Evolutionary conservation across 2,797 vertebrate genomes (phyloP), one percentile per base, ranked within the genome.

Genomic region (Distichodus sexfasciatus): DNA sequence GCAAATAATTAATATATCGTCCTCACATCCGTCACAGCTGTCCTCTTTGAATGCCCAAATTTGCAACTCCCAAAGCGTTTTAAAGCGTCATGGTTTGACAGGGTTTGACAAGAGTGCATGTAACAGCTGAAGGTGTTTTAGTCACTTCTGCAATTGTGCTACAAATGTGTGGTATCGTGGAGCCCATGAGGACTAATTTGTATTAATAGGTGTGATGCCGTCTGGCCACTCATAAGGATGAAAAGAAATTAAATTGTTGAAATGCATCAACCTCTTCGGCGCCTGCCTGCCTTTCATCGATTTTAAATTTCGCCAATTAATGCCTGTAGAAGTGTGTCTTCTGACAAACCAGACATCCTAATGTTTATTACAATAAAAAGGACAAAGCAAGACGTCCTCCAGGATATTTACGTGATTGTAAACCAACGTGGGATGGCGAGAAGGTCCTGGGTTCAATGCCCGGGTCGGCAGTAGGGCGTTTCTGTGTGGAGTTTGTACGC

Each of bases 61-160:
- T 9, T 55, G 26, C 26, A 15, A 19, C 7, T 4, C 4, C 4
- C 6, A 24, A 24, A 9, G 23, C 12, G 5, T 2, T 48, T 21
- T 6, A 14, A 28, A 50, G 21, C 10, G 9, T 23, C 21, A 10
- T 47, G 79, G 67, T 81, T 79, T 76, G 81, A 84, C 82, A 83
- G 79, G 82, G 83, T 82, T 90, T 85, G 43, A 11, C 6, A 19
- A 8, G 84, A 86, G 88, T 86, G 83, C 86, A 76, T 70, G 65
- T 60, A 55, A 86, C 83, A 89, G 86, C 87, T 83, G 71, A 84
- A 84, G 83, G 81, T 81, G 83, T 83, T 12, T 12, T 4, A 48
- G 3, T n/a, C 24, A 29, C 12, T 15, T n/a, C 48, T 6, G 6
- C 26, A 14, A 12, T 14, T 7, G 23, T 9, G 14, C 35, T 26